These are phyloP conservation scores for Agrotis puta DNA, from an alignment of 2,888 invertebrate species.

Conservation along the genomic window DNA sequence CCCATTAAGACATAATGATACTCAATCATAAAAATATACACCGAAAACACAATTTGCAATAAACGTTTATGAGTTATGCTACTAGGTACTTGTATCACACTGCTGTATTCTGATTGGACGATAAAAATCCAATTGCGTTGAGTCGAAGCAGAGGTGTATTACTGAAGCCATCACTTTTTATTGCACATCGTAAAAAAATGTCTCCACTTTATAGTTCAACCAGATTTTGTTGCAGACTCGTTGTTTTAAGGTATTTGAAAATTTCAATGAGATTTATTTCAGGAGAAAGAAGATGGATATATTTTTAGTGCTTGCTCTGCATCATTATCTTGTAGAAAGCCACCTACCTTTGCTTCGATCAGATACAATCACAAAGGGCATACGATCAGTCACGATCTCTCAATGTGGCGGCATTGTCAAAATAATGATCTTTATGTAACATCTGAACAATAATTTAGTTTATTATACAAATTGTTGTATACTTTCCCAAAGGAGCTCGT, in stretches of 20 bases:
- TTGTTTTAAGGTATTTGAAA: conserved; percentile 21
- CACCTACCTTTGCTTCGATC: neutral
- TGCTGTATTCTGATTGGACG: conserved; percentile 60
- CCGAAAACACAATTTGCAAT: conserved; percentile 53
- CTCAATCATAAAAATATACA: conserved; percentile 30
- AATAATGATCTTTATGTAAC: too few species aligned
- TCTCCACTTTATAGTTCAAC: conserved; percentile 38
- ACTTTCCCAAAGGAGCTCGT: too few species aligned
- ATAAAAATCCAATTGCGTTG: conserved; percentile 63
- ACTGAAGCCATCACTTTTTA: conserved; percentile 64
- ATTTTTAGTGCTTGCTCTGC: neutral
- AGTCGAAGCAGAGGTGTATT: conserved; percentile 61
- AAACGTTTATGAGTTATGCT: conserved; percentile 61
- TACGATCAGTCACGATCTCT: too few species aligned
- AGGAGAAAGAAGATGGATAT: neutral
- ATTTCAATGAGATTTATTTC: conserved; percentile 7
- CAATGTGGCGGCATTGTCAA: too few species aligned
- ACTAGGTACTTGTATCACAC: conserved; percentile 41
- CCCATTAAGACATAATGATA: conserved; percentile 6
- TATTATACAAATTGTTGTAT: too few species aligned
- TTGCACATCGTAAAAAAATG: conserved; percentile 61
- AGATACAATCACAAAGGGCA: neutral
- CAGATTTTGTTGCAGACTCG: conserved; percentile 47
- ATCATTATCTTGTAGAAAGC: neutral
- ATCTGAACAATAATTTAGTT: too few species aligned